Evolutionary conservation across 2,888 invertebrate genomes (phyloP), one percentile per base, ranked within the genome.

Genomic region (Caenorhabditis imperialis): DNA sequence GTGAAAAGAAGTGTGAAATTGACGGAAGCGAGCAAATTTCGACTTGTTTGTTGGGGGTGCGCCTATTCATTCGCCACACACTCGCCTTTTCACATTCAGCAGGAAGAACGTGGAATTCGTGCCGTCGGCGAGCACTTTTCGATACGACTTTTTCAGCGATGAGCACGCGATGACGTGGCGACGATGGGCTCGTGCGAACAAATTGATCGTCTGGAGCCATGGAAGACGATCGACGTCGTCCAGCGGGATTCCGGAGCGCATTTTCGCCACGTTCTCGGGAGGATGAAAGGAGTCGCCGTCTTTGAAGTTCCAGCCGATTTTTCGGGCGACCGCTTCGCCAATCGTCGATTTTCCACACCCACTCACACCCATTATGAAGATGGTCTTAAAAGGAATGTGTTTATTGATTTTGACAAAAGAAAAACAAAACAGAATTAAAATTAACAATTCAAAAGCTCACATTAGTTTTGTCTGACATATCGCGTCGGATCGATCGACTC

Each of bases 341-440:
- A 74, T 63, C 3, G 77, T 74, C 42, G 61, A 74, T 50, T 77
- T 77, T 5, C 77, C 77, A 51, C 77, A 77, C n/a, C 77, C 77
- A 23, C 63, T 51, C 1, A 77, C 77, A 10, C 77, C 77, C 70
- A 74, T 74, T 16, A 77, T 30, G 50, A 47, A 65, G 12, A 73
- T 61, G n/a, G 48, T 67, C 65, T 73, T 30, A 16, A 53, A 27
- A 35, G 6, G 18, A 25, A 58, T 23, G 23, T 25, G 16, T 23
- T 42, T 42, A 40, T 16, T 12, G 0, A 55, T n/a, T n/a, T n/a
- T n/a, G 5, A 40, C 18, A 30, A 30, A 10, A 18, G 7, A 33
- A 18, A 1, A 55, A 30, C 14, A 7, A 30, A 58, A 23, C 12
- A 16, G 8, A 33, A 16, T 35, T 18, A 38, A 1, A 33, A 18